phyloP scores from a whole-genome alignment of 2,113 vertebrate genomes.

The Deroptyus accipitrinus region DNA sequence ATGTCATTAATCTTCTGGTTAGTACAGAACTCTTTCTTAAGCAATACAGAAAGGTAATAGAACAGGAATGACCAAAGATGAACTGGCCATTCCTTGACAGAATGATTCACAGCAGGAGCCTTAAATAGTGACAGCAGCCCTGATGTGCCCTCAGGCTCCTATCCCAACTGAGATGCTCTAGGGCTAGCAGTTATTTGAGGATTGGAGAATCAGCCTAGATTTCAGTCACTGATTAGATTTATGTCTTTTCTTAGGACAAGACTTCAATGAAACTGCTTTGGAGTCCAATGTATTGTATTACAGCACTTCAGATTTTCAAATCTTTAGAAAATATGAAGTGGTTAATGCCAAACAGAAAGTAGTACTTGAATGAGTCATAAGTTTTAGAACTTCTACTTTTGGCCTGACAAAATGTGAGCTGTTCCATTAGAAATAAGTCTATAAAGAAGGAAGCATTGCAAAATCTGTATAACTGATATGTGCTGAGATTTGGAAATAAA shows the following conservation, averaged over 20 bases:
- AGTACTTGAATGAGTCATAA: not conserved
- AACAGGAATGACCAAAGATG: not conserved
- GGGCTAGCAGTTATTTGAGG: not conserved
- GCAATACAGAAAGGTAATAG: not conserved
- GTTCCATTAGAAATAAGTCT: not conserved
- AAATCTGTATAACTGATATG: not conserved
- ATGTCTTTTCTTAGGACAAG: not conserved
- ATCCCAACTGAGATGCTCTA: not conserved
- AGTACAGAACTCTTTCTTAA: constrained; percentile 34
- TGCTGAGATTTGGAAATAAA: not conserved
- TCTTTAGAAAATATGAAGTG: not conserved
- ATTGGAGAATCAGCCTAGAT: not conserved
- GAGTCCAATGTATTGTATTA: not conserved
- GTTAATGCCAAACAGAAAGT: not conserved
- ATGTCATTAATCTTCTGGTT: constrained; percentile 57
- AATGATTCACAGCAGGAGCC: not conserved
- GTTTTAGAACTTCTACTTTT: not conserved
- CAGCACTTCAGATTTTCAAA: not conserved
- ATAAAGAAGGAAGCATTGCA: not conserved
- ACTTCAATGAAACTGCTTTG: not conserved
- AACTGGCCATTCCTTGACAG: not conserved
- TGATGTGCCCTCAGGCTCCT: not conserved
- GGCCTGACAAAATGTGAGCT: not conserved
- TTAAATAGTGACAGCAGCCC: not conserved
- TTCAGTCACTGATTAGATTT: not conserved